Percentiles rank a stretch among this genome's conserved stretches.
Conservation (phyloP, 2,113 vertebrate species). For the Pristiophorus japonicus region DNA sequence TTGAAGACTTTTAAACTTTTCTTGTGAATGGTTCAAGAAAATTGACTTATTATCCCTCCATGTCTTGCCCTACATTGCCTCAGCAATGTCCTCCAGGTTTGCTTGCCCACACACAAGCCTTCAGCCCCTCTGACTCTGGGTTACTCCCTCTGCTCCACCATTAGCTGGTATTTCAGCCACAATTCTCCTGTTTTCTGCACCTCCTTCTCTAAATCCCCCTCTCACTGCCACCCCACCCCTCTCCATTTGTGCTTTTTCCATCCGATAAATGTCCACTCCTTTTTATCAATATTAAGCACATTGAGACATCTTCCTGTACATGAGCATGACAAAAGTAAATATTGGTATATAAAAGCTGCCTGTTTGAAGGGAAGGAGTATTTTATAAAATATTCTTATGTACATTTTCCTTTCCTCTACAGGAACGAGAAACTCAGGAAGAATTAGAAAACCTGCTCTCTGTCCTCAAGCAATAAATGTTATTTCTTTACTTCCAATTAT, state of each 20-base stretch:
- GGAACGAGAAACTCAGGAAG: slow-evolving; percentile 79
- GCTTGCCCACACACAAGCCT: not conserved
- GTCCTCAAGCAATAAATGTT: slow-evolving; percentile 55
- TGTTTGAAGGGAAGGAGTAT: not conserved
- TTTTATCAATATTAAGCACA: not conserved
- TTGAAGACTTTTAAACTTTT: not conserved
- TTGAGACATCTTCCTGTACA: not conserved
- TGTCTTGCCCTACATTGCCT: not conserved
- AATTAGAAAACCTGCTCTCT: slow-evolving; percentile 65
- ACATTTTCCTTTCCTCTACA: slow-evolving; percentile 49
- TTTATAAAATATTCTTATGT: not conserved
- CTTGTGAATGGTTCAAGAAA: not conserved
- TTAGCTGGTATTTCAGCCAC: not conserved
- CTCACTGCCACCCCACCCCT: not conserved
- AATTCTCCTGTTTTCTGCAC: not conserved
- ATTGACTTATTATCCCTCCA: not conserved
- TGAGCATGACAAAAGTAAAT: not conserved
- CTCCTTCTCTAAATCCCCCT: not conserved
- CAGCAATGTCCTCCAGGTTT: not conserved
- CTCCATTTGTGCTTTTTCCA: not conserved
- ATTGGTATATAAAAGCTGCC: not conserved
- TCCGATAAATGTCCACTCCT: not conserved
- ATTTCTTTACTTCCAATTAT: not conserved
- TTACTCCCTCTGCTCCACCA: not conserved
- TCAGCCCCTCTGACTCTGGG: not conserved